phyloP scores from a whole-genome alignment of 2,797 vertebrate genomes.

The Lithobates pipiens region DNA sequence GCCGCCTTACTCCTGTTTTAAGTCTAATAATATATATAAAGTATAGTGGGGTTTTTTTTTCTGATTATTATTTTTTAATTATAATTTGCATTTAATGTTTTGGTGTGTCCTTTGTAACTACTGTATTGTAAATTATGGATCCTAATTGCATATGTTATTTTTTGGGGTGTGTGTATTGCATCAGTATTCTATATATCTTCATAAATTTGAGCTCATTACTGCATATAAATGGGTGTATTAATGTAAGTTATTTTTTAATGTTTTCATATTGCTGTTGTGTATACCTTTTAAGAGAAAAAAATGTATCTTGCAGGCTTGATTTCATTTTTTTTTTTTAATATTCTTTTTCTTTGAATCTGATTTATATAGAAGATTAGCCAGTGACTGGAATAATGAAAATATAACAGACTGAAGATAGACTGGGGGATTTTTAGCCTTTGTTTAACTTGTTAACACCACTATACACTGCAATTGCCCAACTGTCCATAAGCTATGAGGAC shows the following conservation, averaged over 20 bases:
- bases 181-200: conserved; percentile 97
- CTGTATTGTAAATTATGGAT: conserved; percentile 99
- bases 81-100: conserved; percentile 84
- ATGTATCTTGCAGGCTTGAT: conserved; percentile 97
- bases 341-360: conserved; percentile 73
- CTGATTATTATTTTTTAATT: conserved; percentile 75
- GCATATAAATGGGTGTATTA: conserved; percentile 95
- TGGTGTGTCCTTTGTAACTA: conserved; percentile 98
- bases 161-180: conserved; percentile 88
- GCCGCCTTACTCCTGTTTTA: conserved; percentile 94
- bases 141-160: conserved; percentile 92
- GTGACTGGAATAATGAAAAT: conserved; percentile 83
- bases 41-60: conserved; percentile 91
- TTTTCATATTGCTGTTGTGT: conserved; percentile 93
- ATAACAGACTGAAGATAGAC: conserved; percentile 74
- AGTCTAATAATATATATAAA: conserved; percentile 95
- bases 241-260: conserved; percentile 90
- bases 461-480: conserved; percentile 72
- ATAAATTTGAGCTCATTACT: conserved; percentile 95
- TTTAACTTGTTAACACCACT: conserved; percentile 72
- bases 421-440: conserved; percentile 66
- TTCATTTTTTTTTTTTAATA: conserved; percentile 81
- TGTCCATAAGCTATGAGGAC: conserved; percentile 78
- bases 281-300: conserved; percentile 79
- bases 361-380: conserved; percentile 77